Percentiles rank a stretch among this genome's conserved stretches.
Evolutionary conservation across 2,113 vertebrate genomes (phyloP).

Genomic region (Daubentonia madagascariensis): DNA sequence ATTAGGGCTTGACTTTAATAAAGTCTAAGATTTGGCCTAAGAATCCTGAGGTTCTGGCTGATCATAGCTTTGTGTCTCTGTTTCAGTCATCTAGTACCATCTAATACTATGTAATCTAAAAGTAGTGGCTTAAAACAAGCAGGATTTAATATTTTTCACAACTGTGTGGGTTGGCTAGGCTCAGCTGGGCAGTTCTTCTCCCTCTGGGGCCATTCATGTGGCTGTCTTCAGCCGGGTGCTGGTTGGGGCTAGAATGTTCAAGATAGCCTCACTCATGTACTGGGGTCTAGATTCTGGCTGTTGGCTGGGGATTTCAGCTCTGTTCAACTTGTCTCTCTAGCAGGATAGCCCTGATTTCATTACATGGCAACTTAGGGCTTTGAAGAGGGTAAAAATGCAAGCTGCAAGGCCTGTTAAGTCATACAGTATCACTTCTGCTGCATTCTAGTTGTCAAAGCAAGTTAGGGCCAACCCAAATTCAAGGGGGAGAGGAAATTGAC

Average conservation of each 20-base stretch:
- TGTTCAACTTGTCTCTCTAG: neutral
- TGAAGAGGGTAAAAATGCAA: neutral
- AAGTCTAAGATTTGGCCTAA: neutral
- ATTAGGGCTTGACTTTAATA: neutral
- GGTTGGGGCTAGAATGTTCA: neutral
- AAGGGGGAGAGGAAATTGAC: neutral
- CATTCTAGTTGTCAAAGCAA: neutral
- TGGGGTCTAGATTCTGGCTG: neutral
- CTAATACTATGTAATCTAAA: neutral
- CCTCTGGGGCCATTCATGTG: neutral
- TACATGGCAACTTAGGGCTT: neutral
- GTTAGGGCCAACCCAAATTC: neutral
- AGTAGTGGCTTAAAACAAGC: neutral
- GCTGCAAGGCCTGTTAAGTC: neutral
- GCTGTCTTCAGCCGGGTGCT: neutral
- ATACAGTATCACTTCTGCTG: neutral
- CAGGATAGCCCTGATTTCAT: neutral
- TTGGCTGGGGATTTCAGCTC: neutral
- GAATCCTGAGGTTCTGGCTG: neutral
- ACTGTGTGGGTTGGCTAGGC: neutral
- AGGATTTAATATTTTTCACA: neutral
- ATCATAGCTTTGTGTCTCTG: neutral
- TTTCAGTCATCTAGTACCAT: neutral
- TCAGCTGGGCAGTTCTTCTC: neutral
- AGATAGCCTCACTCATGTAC: neutral